Conservation (phyloP, 2,113 vertebrate species). For the Dendropsophus ebraccatus region DNA sequence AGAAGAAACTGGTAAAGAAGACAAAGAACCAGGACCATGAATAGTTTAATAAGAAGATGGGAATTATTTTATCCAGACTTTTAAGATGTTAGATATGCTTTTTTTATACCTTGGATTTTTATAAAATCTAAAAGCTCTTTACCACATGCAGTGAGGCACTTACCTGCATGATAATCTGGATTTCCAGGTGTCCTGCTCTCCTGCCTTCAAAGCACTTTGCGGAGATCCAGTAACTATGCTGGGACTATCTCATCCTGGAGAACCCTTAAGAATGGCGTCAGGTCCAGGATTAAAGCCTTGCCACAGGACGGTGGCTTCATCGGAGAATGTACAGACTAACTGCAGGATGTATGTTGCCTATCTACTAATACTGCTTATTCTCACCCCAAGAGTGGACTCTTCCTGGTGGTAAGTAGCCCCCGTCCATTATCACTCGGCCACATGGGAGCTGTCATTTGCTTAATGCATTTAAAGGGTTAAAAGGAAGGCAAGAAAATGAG, state of each 20-base stretch:
- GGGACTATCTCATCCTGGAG: slow-evolving; percentile 72
- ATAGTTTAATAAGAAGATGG: background rate
- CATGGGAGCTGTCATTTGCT: slow-evolving; percentile 28
- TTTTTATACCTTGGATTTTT: background rate
- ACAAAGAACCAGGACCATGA: background rate
- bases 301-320: slow-evolving; percentile 69
- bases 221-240: slow-evolving; percentile 71
- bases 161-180: slow-evolving; percentile 49
- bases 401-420: slow-evolving; percentile 90
- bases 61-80: background rate
- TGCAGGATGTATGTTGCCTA: slow-evolving; percentile 81
- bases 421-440: background rate
- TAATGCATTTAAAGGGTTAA: slow-evolving; percentile 45
- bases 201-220: slow-evolving; percentile 45
- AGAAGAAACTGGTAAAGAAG: background rate
- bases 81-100: background rate
- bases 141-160: slow-evolving; percentile 10
- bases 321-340: slow-evolving; percentile 69
- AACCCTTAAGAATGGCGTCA: slow-evolving; percentile 69
- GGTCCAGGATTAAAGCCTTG: slow-evolving; percentile 71
- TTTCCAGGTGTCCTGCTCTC: slow-evolving; percentile 3
- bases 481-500: slow-evolving; percentile 26
- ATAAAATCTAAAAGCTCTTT: background rate
- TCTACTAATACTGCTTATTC: slow-evolving; percentile 83
- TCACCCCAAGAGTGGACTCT: slow-evolving; percentile 88